These are phyloP conservation scores for Sebastes cheni DNA, from an alignment of 2,797 vertebrate genomes.

Conservation along the genomic window DNA sequence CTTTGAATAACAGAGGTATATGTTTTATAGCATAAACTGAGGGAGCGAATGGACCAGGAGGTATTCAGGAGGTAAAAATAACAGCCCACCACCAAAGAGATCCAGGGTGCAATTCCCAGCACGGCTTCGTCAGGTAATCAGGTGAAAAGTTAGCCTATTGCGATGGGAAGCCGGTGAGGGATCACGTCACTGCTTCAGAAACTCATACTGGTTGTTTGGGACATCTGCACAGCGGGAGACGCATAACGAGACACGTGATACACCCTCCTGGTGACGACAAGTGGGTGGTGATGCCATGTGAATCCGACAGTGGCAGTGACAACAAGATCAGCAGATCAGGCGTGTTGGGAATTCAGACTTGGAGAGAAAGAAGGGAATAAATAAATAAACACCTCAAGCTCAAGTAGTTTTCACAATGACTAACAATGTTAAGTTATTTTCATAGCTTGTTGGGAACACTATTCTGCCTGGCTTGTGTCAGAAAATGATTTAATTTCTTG, in stretches of 20 bases:
- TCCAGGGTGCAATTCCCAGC: background rate
- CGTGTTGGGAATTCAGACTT: background rate
- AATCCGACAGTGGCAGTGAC: background rate
- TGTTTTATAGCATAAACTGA: background rate
- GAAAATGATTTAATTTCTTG: constrained; percentile 3
- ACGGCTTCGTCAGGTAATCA: background rate
- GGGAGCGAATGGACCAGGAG: background rate
- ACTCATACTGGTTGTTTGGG: background rate
- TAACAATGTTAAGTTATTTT: constrained; percentile 3
- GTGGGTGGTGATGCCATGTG: background rate
- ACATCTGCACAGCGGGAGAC: background rate
- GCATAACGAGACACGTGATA: background rate
- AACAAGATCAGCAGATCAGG: background rate
- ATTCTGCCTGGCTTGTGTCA: background rate
- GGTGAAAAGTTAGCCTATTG: background rate
- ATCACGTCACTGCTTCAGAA: background rate
- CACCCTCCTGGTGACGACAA: background rate
- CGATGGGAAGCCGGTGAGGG: background rate
- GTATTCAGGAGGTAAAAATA: background rate
- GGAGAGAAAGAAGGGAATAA: background rate
- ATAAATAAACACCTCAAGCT: background rate
- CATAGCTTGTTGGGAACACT: background rate
- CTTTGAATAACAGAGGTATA: background rate
- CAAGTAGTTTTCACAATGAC: background rate
- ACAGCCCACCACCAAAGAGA: background rate